Conservation (phyloP, 2,797 vertebrate species). For the Zalophus californianus region DNA sequence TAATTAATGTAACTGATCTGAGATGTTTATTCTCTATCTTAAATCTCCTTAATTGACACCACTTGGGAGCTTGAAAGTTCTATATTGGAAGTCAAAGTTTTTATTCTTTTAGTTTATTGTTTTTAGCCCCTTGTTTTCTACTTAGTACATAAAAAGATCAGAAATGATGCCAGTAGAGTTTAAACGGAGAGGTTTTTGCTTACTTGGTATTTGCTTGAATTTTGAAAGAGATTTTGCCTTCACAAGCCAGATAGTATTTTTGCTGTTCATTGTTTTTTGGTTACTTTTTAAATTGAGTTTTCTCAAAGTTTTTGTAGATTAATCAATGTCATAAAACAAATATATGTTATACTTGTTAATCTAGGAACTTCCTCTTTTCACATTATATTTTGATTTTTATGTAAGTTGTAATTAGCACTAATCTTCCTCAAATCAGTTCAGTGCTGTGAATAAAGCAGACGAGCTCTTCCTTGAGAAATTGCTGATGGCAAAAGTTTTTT, state of each 20-base stretch:
- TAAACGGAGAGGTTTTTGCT: constrained; percentile 30
- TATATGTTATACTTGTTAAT: not conserved
- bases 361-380: not conserved
- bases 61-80: not conserved
- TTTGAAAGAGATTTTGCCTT: constrained; percentile 57
- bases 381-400: constrained; percentile 43
- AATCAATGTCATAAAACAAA: constrained; percentile 18
- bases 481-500: not conserved
- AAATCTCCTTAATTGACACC: not conserved
- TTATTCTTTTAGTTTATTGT: constrained; percentile 15
- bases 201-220: constrained; percentile 2
- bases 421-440: not conserved
- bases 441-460: constrained; percentile 27
- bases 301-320: not conserved
- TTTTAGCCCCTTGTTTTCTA: constrained; percentile 48
- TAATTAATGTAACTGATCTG: not conserved
- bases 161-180: constrained; percentile 7
- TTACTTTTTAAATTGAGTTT: constrained; percentile 20
- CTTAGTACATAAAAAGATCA: constrained; percentile 13
- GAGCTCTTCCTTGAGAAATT: constrained; percentile 43
- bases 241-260: constrained; percentile 16
- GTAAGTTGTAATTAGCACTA: not conserved
- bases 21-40: not conserved
- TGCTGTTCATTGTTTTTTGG: not conserved
- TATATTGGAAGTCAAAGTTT: not conserved